phyloP scores from a whole-genome alignment of 2,888 invertebrate genomes.

The Pyrrhosoma nymphula region DNA sequence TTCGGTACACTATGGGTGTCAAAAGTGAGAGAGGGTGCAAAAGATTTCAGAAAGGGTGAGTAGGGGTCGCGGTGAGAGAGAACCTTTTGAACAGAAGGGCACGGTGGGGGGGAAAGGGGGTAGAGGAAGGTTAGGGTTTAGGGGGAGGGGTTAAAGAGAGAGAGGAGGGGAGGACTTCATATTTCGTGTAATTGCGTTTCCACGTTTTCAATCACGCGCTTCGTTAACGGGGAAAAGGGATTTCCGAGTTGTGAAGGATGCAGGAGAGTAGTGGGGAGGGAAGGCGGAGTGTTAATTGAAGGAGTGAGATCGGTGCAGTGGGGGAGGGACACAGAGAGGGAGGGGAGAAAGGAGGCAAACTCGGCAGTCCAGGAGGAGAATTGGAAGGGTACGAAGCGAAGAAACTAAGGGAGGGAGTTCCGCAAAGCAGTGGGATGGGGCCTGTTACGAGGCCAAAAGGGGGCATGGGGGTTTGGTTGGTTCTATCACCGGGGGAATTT shows the following conservation, averaged over 20 bases:
- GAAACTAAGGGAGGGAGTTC: not conserved
- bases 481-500: not conserved
- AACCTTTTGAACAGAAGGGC: not conserved
- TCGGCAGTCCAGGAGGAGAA: not conserved
- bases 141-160: conserved; percentile 11
- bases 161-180: conserved; percentile 52
- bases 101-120: not conserved
- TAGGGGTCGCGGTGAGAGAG: not conserved
- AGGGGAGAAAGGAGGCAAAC: not conserved
- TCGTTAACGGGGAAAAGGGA: conserved; percentile 65
- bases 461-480: not conserved
- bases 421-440: not conserved
- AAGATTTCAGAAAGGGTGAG: not conserved
- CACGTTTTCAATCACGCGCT: conserved; percentile 60
- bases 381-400: not conserved
- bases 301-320: not conserved
- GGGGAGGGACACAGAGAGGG: not conserved
- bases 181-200: conserved; percentile 65
- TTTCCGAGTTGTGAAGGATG: conserved; percentile 60
- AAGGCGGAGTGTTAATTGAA: conserved; percentile 55
- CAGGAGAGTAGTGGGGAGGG: not conserved
- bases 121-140: not conserved
- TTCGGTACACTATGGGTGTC: conserved; percentile 5
- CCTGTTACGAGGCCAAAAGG: too few relatives aligned
- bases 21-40: not conserved